These are phyloP conservation scores for Beaufortia kweichowensis DNA, from an alignment of 2,113 vertebrate genomes.

Conservation along the genomic window DNA sequence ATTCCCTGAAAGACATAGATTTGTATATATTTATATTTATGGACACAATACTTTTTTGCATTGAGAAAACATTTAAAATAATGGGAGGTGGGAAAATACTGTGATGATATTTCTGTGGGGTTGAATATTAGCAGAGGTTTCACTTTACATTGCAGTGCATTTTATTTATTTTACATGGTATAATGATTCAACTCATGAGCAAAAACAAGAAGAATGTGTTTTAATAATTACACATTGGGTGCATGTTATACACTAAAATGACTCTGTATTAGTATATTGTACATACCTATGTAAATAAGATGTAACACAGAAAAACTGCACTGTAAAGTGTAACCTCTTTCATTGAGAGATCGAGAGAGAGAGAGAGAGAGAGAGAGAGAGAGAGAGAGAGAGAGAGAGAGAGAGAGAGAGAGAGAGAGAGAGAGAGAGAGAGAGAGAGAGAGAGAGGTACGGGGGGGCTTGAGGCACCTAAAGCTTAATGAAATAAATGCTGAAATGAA, in stretches of 20 bases:
- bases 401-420: constrained; percentile 67
- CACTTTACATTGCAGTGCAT: constrained; percentile 12
- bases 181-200: background rate
- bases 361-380: constrained; percentile 69
- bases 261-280: background rate
- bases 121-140: background rate
- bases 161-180: background rate
- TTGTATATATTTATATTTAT: constrained; percentile 59
- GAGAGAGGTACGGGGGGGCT: background rate
- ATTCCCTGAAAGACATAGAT: constrained; percentile 81
- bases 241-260: background rate
- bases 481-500: background rate
- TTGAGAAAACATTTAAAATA: constrained; percentile 71
- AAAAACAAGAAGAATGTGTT: background rate
- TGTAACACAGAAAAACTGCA: constrained; percentile 52
- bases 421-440: constrained; percentile 68
- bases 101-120: background rate
- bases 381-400: constrained; percentile 59
- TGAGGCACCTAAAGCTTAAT: constrained; percentile 75
- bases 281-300: background rate
- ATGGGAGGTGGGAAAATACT: background rate
- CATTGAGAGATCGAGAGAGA: constrained; percentile 65
- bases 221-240: constrained; percentile 6
- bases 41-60: constrained; percentile 68
- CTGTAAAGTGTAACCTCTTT: constrained; percentile 58